Evolutionary conservation across 2,113 vertebrate species (phyloP).

Genomic region (Aspidoscelis tigris): DNA sequence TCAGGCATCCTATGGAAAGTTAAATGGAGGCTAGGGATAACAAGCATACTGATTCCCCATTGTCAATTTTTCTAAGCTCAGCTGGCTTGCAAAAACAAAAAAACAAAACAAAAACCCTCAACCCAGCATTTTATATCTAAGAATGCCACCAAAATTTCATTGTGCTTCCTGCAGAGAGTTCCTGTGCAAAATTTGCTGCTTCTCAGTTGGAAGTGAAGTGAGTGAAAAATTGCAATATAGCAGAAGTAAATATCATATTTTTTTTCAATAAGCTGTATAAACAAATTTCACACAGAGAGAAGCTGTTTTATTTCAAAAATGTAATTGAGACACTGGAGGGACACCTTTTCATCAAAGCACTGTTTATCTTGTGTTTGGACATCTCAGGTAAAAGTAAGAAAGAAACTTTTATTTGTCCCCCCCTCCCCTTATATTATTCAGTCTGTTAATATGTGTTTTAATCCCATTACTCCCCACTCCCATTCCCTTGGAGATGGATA

Average conservation of each 20-base stretch:
- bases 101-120: neutral
- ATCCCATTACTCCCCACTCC: neutral
- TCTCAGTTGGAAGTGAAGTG: conserved; percentile 36
- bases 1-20: neutral
- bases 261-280: conserved; percentile 32
- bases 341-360: conserved; percentile 31
- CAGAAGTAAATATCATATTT: conserved; percentile 22
- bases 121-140: conserved; percentile 6
- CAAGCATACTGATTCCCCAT: neutral
- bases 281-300: conserved; percentile 16
- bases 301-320: conserved; percentile 32
- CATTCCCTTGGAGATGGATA: neutral
- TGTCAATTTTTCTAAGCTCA: neutral
- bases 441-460: neutral
- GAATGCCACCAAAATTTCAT: neutral
- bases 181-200: conserved; percentile 19
- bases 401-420: neutral
- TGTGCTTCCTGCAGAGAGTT: conserved; percentile 22
- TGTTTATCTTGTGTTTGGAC: conserved; percentile 7
- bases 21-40: conserved; percentile 8
- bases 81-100: neutral
- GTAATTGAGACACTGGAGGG: conserved; percentile 15
- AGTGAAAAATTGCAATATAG: conserved; percentile 33
- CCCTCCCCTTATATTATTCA: neutral
- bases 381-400: neutral